Evolutionary conservation across 2,888 invertebrate genomes (phyloP), one percentile per base, ranked within the genome.

Genomic region (Agrilus mali): DNA sequence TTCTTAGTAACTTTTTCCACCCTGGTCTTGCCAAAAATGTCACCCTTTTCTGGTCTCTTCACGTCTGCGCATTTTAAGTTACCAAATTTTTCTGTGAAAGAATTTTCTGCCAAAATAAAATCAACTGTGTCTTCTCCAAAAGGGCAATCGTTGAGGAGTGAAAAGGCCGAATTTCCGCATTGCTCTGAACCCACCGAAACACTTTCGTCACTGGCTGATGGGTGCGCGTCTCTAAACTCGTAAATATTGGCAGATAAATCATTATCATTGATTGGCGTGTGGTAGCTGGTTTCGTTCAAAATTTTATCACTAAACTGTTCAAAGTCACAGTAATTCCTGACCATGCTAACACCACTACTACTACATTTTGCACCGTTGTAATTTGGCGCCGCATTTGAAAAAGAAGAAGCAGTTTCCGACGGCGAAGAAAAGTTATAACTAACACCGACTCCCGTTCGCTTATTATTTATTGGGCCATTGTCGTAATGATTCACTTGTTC

Each of bases 81-180:
- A 10, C 1, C 10, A 10, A 27, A 27, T 10, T 10, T 2, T 2
- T 27, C 27, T 8, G 27, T 27, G 10, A 27, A 27, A 10, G 8
- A 2, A 4, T 10, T 27, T 47, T 60, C 59, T 4, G 55, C 53
- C 33, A 63, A 51, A 40, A 64, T 57, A 45, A 54, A 57, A 35
- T 63, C 63, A 53, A 63, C 52, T 1, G 60, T 55, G 32, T 55
- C 56, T 14, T 50, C 54, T 36, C 51, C 51, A 38, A 43, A 47
- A 35, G 16, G 44, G 43, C 41, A 53, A 46, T 13, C 55, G 49
- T 14, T 51, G 55, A 16, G 53, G 53, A 36, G 53, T 54, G 42
- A 50, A 38, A n/a, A 47, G 40, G 17, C 48, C 50, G 42, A 14
- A 5, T 16, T 35, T 17, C 20, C 37, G 7, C 12, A 8, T 13